These are phyloP conservation scores for Allacma fusca DNA, from an alignment of 2,888 invertebrate species.

Conservation along the genomic window DNA sequence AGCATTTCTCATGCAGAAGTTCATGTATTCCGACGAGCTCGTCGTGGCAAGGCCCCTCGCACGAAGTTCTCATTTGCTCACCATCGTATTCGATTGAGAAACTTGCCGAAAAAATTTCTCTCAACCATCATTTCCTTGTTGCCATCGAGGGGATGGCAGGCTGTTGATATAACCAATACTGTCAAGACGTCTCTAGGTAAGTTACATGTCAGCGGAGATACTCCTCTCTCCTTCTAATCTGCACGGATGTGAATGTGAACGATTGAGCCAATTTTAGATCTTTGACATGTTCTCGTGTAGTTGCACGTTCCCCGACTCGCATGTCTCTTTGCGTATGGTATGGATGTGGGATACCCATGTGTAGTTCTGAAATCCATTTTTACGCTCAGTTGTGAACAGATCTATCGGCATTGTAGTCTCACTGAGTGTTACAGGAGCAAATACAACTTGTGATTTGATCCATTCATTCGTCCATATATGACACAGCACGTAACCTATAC, in stretches of 20 bases:
- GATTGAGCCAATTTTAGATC: slow-evolving; percentile 44
- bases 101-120: slow-evolving; percentile 42
- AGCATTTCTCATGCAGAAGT: slow-evolving; percentile 42
- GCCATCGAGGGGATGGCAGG: slow-evolving; percentile 42
- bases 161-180: slow-evolving; percentile 38
- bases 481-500: neutral
- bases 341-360: neutral
- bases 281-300: slow-evolving; percentile 6
- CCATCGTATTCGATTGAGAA: slow-evolving; percentile 38
- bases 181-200: slow-evolving; percentile 41
- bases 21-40: slow-evolving; percentile 34
- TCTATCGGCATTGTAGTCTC: slow-evolving; percentile 12
- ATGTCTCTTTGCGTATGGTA: neutral
- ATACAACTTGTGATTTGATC: slow-evolving; percentile 3
- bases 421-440: neutral
- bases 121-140: slow-evolving; percentile 38
- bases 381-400: slow-evolving; percentile 16
- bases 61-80: slow-evolving; percentile 31
- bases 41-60: slow-evolving; percentile 34
- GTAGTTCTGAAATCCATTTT: slow-evolving; percentile 1
- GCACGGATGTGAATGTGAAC: slow-evolving; percentile 26
- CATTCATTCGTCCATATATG: neutral
- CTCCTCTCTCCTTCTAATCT: slow-evolving; percentile 9
- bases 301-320: slow-evolving; percentile 7
- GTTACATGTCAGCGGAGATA: slow-evolving; percentile 19